Base-by-base conservation (phyloP, 1,140 invertebrate genomes). In the Drosophila serrata region DNA sequence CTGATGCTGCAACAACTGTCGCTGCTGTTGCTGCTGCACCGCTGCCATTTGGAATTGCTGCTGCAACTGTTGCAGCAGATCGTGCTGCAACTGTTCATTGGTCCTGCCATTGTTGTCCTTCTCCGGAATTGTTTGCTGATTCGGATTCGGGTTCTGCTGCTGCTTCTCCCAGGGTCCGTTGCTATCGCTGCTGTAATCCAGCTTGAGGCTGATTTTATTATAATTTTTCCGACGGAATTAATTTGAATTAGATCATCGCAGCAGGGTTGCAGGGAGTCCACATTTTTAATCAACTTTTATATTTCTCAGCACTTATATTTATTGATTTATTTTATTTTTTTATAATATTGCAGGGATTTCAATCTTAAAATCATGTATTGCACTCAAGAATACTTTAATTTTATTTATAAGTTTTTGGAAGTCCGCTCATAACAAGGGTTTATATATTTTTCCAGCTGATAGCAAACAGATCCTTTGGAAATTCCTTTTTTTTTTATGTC, bases 81-180 rank as follows among this genome's bases (percentile, higher is more conserved):
- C 82, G 33, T 87, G 82, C 75, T 87, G 82, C 82, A 85, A 60
- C 22, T 85, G 78, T 61, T 87, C 82, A 56, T 62, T 81, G 68
- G 58, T 64, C 35, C 67, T 65, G 65, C 27, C 65, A 68, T 63
- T 63, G 60, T 2, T 63, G 17, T 65, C 65, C 65, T 68, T 68
- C 8, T 68, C 65, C 65, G 45, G 22, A 31, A 43, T 51, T 2
- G 35, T 13, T 42, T 60, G 74, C 19, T 33, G 73, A 49, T 49
- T 65, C 46, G 74, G 73, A 58, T 65, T 75, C 22, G 58, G 58
- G 58, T 70, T 80, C 68, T 70, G 80, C 59, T 72, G 64, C 88
- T 77, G 79, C 78, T 90, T 92, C 87, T 92, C 91, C 91, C 91
- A 92, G 88, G 91, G 91, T 61, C 91, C 91, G 63, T 92, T 92